Percentiles rank a stretch among this genome's conserved stretches.
Conservation (phyloP, 2,888 invertebrate species). For the Meloe dianella region DNA sequence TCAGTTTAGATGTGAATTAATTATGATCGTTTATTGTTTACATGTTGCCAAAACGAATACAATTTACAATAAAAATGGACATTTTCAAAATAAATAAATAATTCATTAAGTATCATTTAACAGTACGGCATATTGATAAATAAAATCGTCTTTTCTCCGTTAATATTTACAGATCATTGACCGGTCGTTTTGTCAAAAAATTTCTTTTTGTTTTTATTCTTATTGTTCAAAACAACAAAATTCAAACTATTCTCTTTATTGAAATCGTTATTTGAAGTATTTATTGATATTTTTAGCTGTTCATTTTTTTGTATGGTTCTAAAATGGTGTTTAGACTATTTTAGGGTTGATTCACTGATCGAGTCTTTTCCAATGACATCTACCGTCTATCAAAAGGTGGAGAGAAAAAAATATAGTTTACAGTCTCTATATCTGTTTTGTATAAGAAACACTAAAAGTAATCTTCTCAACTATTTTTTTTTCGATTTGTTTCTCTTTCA, state of each 20-base stretch:
- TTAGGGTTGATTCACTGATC: conserved; percentile 52
- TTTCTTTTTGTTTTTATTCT: too few species aligned
- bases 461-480: not conserved
- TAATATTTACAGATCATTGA: not conserved
- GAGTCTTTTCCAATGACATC: conserved; percentile 47
- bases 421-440: not conserved
- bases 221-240: too few species aligned
- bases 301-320: not conserved
- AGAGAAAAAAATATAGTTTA: not conserved
- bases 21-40: not conserved
- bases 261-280: not conserved
- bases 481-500: not conserved
- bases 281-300: not conserved
- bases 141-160: not conserved
- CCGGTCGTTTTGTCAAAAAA: not conserved
- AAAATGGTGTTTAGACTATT: conserved; percentile 39
- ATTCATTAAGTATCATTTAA: not conserved
- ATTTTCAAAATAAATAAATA: not conserved
- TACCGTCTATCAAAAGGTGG: conserved; percentile 44
- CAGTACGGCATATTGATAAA: not conserved
- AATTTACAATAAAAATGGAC: not conserved
- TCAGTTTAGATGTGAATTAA: not conserved
- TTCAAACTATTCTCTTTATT: not conserved
- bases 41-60: not conserved
- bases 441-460: not conserved